Conservation (phyloP, 2,797 vertebrate genomes). For the Columba guinea region DNA sequence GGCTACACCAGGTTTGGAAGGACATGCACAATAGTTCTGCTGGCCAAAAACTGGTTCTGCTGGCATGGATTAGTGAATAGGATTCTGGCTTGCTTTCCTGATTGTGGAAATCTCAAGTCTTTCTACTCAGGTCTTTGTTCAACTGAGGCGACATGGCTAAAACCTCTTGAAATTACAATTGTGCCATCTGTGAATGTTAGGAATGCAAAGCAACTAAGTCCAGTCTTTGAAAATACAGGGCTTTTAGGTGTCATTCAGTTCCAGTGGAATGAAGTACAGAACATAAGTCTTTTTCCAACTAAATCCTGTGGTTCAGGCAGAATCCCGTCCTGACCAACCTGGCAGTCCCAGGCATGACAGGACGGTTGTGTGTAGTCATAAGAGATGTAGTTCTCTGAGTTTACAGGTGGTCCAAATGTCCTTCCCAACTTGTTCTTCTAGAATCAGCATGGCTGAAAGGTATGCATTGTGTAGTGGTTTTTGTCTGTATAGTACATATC, state of each 20-base stretch:
- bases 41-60: background rate
- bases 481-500: background rate
- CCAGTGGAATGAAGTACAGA: background rate
- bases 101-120: background rate
- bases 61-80: rapidly evolving
- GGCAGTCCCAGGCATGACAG: background rate
- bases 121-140: background rate
- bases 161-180: background rate
- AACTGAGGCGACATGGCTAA: background rate
- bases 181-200: background rate
- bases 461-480: background rate
- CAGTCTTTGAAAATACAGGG: background rate
- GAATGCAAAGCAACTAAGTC: background rate
- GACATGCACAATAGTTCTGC: rapidly evolving
- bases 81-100: background rate
- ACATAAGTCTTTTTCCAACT: rapidly evolving
- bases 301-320: background rate
- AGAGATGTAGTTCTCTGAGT: background rate
- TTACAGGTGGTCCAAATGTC: background rate
- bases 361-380: background rate
- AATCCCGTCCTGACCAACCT: background rate
- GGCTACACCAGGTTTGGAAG: background rate
- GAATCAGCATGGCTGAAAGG: background rate
- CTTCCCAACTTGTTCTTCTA: background rate
- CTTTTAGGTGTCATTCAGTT: background rate